phyloP scores from a whole-genome alignment of 2,888 invertebrate genomes.

The Ichneumoninae sp. region DNA sequence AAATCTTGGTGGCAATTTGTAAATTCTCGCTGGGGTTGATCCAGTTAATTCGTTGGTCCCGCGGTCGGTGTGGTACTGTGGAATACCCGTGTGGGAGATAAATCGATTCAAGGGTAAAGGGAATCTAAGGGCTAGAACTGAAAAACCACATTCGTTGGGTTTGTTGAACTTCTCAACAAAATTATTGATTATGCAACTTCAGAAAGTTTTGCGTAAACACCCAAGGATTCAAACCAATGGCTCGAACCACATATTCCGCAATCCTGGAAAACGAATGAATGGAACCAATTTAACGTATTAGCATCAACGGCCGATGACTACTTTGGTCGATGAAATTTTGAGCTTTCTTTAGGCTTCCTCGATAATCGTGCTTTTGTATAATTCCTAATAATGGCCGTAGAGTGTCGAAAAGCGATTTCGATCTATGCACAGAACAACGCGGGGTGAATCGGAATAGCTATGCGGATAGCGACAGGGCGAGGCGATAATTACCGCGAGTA shows the following conservation, averaged over 20 bases:
- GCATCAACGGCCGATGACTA: neutral
- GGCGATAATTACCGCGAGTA: constrained; percentile 82
- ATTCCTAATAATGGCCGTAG: constrained; percentile 30
- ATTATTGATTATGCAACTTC: neutral
- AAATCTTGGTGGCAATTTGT: constrained; percentile 10
- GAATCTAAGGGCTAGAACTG: neutral
- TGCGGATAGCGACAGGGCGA: constrained; percentile 52
- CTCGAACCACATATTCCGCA: neutral
- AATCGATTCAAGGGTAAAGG: neutral
- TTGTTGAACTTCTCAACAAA: neutral
- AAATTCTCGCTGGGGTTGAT: neutral
- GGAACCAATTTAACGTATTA: neutral
- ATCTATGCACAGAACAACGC: constrained; percentile 73
- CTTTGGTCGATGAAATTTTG: constrained; percentile 2
- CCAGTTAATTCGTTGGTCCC: neutral
- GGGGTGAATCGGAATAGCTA: constrained; percentile 77
- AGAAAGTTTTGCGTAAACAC: neutral
- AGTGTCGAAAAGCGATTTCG: constrained; percentile 80
- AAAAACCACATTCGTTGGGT: neutral
- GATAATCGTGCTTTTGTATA: constrained; percentile 26
- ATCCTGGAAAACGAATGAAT: neutral
- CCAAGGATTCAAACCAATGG: neutral
- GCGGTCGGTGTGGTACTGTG: neutral
- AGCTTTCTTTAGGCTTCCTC: constrained; percentile 1
- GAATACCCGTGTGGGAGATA: neutral